phyloP scores from a whole-genome alignment of 2,797 vertebrate genomes.

The Orientallactaga sibirica region DNA sequence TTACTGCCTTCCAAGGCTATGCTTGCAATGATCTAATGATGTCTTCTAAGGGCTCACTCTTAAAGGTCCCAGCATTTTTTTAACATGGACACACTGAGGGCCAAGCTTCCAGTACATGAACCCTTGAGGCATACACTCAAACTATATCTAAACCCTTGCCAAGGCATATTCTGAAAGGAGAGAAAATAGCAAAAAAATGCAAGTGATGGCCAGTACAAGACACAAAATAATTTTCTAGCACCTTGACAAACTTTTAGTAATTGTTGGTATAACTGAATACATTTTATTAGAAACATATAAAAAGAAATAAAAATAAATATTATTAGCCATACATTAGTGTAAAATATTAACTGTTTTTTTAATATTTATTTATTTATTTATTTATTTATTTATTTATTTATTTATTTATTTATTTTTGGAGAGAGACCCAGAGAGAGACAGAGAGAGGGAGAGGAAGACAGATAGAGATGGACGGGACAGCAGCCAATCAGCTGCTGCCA shows the following conservation, averaged over 20 bases:
- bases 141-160: not conserved
- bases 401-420: too few species aligned
- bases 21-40: not conserved
- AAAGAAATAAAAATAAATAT: not conserved
- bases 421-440: too few species aligned
- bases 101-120: not conserved
- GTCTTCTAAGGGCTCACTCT: too few species aligned
- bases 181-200: slow-evolving; percentile 18
- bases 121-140: not conserved
- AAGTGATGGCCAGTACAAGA: not conserved
- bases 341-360: not conserved
- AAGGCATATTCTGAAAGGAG: not conserved
- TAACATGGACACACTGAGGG: not conserved
- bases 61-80: not conserved
- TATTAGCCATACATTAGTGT: not conserved
- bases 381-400: too few species aligned
- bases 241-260: not conserved
- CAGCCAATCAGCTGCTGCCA: too few species aligned
- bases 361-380: too few species aligned
- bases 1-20: not conserved
- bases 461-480: too few species aligned
- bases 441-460: too few species aligned
- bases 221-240: not conserved
- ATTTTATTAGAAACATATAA: not conserved
- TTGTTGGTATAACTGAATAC: not conserved